These are phyloP conservation scores for Capreolus pygargus DNA, from an alignment of 2,113 vertebrate species.

Conservation along the genomic window DNA sequence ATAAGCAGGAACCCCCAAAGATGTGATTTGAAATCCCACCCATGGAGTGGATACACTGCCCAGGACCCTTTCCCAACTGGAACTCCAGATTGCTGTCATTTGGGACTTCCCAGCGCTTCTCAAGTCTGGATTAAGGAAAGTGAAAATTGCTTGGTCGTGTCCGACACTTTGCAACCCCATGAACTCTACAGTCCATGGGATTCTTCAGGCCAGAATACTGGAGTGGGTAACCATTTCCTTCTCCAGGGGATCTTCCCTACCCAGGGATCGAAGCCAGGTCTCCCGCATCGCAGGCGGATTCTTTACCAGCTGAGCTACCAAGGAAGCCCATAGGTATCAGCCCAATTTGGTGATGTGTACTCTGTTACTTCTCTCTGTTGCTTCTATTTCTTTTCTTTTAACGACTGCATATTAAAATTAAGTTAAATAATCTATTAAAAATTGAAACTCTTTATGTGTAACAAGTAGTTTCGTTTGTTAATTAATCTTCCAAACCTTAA, in stretches of 20 bases:
- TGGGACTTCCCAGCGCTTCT: not conserved
- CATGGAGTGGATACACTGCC: not conserved
- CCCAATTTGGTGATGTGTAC: not conserved
- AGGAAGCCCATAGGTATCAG: not conserved
- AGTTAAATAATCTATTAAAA: not conserved
- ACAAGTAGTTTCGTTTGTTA: not conserved
- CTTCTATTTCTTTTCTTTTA: not conserved
- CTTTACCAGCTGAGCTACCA: not conserved
- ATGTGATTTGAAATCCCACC: not conserved
- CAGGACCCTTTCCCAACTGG: not conserved
- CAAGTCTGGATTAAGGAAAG: not conserved
- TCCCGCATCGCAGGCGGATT: fast-evolving
- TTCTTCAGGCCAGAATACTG: not conserved
- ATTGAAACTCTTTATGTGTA: not conserved
- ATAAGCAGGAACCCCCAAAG: not conserved
- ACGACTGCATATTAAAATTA: not conserved
- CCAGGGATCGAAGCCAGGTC: not conserved
- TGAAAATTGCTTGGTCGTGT: not conserved
- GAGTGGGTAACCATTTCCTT: not conserved
- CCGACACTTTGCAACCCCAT: not conserved
- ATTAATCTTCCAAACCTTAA: not conserved
- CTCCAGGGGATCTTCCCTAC: not conserved
- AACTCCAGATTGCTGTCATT: not conserved
- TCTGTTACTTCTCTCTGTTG: not conserved
- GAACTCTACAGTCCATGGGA: not conserved